phyloP scores from a whole-genome alignment of 2,797 vertebrate species.

The Euthynnus affinis region DNA sequence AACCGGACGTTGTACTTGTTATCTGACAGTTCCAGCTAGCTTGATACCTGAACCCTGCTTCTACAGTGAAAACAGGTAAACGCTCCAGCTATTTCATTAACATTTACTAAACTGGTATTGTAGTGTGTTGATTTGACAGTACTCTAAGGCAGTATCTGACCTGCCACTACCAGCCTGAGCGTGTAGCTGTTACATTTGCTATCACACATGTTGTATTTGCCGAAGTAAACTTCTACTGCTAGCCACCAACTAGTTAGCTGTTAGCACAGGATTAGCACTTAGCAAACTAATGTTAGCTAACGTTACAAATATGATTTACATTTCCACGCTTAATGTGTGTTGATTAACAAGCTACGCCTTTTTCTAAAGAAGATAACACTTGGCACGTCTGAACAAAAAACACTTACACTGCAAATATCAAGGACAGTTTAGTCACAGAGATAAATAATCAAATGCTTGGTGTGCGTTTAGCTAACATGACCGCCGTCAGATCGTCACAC shows the following conservation, averaged over 20 bases:
- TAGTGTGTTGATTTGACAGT: fast-evolving
- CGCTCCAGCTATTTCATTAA: not conserved
- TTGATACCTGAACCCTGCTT: slow-evolving; percentile 21
- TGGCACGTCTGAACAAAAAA: not conserved
- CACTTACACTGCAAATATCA: fast-evolving
- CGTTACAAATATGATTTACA: not conserved
- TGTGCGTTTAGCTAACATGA: slow-evolving; percentile 43
- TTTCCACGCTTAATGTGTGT: not conserved
- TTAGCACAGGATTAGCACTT: slow-evolving; percentile 60
- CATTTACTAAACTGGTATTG: not conserved
- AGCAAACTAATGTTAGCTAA: slow-evolving; percentile 16
- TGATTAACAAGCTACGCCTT: not conserved
- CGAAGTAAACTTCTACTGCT: slow-evolving; percentile 56
- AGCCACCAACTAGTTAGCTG: slow-evolving; percentile 49
- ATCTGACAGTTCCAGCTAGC: fast-evolving
- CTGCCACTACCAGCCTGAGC: fast-evolving
- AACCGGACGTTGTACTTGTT: slow-evolving; percentile 26
- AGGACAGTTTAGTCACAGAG: fast-evolving
- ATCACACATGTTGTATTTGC: slow-evolving; percentile 5
- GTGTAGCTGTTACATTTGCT: not conserved
- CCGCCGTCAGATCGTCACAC: slow-evolving; percentile 35
- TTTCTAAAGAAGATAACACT: fast-evolving
- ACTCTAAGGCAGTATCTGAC: fast-evolving
- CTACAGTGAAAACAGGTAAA: slow-evolving; percentile 70
- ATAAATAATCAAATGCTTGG: not conserved